Percentiles rank a stretch among this genome's conserved stretches.
Evolutionary conservation across 2,797 vertebrate genomes (phyloP).

Genomic region (Tiaroga cobitis): DNA sequence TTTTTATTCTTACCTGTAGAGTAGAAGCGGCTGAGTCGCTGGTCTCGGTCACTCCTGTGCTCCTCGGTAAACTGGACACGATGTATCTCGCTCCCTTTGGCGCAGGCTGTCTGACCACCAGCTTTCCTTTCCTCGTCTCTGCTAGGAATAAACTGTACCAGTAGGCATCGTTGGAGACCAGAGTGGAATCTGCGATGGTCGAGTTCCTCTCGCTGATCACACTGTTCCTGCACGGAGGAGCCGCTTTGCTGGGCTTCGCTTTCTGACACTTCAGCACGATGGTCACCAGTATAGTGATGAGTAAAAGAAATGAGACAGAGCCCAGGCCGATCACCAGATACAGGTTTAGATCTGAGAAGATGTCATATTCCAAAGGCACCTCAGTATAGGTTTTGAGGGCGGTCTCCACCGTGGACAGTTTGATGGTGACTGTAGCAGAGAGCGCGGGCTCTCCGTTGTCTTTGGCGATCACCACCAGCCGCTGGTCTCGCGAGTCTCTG

Average conservation of each 20-base stretch:
- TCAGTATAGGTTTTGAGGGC: conserved; percentile 63
- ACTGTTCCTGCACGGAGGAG: conserved; percentile 68
- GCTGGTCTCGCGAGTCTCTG: conserved; percentile 63
- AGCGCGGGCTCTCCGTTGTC: conserved; percentile 66
- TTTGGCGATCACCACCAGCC: conserved; percentile 64
- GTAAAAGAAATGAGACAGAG: conserved; percentile 64
- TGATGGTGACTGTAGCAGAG: conserved; percentile 67
- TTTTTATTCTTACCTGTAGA: conserved; percentile 3
- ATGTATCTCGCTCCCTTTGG: conserved; percentile 69
- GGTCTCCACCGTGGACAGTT: conserved; percentile 64
- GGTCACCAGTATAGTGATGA: conserved; percentile 66
- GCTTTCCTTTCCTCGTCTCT: conserved; percentile 70
- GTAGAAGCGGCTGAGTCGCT: conserved; percentile 67
- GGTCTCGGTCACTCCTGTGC: conserved; percentile 66
- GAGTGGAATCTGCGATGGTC: conserved; percentile 68
- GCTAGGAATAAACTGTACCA: conserved; percentile 72
- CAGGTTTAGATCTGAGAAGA: conserved; percentile 66
- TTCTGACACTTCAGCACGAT: conserved; percentile 65
- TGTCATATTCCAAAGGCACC: conserved; percentile 64
- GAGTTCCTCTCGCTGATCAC: conserved; percentile 71
- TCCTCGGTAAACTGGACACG: conserved; percentile 70
- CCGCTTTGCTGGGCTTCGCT: conserved; percentile 55
- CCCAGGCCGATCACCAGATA: conserved; percentile 67
- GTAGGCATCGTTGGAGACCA: conserved; percentile 73
- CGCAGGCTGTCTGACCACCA: conserved; percentile 68